Conservation (phyloP, 2,113 vertebrate species). For the Oncorhynchus keta region DNA sequence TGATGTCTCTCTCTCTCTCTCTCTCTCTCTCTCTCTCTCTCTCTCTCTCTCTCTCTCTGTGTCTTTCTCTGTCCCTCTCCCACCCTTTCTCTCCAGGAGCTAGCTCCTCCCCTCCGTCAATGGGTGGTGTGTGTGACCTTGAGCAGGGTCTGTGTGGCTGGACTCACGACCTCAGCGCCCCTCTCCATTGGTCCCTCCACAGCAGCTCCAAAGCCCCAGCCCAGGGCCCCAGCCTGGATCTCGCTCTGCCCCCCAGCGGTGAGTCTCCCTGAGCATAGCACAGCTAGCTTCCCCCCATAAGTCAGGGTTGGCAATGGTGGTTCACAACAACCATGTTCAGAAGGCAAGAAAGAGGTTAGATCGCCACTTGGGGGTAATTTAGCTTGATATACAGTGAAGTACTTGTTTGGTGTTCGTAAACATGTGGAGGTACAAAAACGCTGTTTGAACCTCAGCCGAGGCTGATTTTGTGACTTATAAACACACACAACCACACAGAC, state of each 20-base stretch:
- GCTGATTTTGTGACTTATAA: neutral
- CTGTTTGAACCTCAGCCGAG: neutral
- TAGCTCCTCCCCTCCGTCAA: constrained; percentile 61
- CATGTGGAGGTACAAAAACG: neutral
- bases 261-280: constrained; percentile 36
- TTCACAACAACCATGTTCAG: neutral
- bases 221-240: constrained; percentile 70
- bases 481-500: neutral
- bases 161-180: constrained; percentile 81
- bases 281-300: neutral
- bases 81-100: constrained; percentile 25
- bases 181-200: constrained; percentile 83
- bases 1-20: neutral
- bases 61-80: neutral
- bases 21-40: constrained; percentile 16
- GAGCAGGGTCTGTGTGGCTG: constrained; percentile 87
- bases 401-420: neutral
- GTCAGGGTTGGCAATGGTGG: neutral
- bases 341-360: neutral
- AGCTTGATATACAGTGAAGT: neutral
- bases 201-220: constrained; percentile 53
- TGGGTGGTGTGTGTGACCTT: constrained; percentile 84
- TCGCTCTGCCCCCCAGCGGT: constrained; percentile 62
- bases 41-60: neutral
- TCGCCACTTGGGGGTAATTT: neutral